phyloP scores from a whole-genome alignment of 2,888 invertebrate species.

The Molanna angustata region DNA sequence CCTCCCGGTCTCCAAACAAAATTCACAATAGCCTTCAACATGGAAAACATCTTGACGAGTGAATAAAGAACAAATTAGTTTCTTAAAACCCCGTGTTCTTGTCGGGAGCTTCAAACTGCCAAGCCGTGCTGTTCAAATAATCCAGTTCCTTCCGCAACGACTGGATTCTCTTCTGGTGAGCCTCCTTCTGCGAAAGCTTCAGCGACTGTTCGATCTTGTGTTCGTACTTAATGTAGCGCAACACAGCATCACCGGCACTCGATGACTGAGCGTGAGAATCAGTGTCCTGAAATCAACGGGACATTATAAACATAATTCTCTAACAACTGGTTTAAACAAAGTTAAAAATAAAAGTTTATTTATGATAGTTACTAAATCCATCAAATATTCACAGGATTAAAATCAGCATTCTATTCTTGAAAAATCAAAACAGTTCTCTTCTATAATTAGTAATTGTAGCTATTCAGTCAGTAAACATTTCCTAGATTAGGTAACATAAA shows the following conservation, averaged over 20 bases:
- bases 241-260: slow-evolving; percentile 15
- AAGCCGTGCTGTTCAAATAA: slow-evolving; percentile 74
- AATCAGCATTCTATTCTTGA: no score
- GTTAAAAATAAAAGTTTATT: no score
- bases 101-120: slow-evolving; percentile 73
- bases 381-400: no score
- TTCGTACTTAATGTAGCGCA: slow-evolving; percentile 54
- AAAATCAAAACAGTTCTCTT: no score
- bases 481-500: no score
- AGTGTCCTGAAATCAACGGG: slow-evolving; percentile 7
- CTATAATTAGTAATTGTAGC: no score
- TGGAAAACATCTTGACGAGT: slow-evolving; percentile 47
- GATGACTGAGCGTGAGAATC: slow-evolving; percentile 9
- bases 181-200: slow-evolving; percentile 60
- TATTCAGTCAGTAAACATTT: no score
- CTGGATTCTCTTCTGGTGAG: slow-evolving; percentile 70
- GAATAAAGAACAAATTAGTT: not conserved
- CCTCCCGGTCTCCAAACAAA: no score
- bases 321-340: no score
- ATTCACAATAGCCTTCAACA: slow-evolving; percentile 45
- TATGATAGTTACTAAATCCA: no score
- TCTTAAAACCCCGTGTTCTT: slow-evolving; percentile 60
- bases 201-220: slow-evolving; percentile 55
- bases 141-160: slow-evolving; percentile 71
- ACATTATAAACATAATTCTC: no score